Conservation (phyloP, 2,888 invertebrate species). For the Vannuccia rotundouncinata region DNA sequence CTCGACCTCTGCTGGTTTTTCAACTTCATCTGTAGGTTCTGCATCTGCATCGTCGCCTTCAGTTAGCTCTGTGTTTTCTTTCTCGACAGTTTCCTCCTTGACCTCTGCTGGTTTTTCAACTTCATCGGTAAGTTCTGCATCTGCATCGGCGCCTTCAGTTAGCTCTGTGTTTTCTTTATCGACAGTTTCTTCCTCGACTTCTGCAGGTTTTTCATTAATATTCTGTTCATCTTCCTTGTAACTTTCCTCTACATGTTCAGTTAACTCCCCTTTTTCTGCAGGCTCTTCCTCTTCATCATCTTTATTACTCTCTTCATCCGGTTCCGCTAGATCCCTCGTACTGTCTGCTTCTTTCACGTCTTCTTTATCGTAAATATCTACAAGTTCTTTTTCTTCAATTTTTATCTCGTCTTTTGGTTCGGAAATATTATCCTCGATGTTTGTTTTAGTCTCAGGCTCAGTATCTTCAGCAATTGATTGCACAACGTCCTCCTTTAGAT, state of each 20-base stretch:
- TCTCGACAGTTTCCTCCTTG: conserved; percentile 6
- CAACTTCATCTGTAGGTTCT: background rate
- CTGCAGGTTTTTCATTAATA: conserved; percentile 30
- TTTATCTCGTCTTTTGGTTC: too few relatives aligned
- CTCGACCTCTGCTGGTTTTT: background rate
- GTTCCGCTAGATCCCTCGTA: background rate
- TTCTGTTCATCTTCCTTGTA: background rate
- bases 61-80: background rate
- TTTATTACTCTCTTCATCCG: conserved; percentile 30
- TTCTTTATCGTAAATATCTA: too few relatives aligned
- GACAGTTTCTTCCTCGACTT: conserved; percentile 3
- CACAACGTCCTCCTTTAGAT: too few relatives aligned
- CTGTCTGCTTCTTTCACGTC: too few relatives aligned
- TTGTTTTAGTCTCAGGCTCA: too few relatives aligned
- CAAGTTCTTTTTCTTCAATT: too few relatives aligned
- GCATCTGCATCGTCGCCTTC: conserved; percentile 14
- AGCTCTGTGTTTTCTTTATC: background rate
- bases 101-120: background rate
- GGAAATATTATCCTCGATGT: too few relatives aligned
- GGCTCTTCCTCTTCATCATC: conserved; percentile 31
- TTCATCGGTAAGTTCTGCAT: background rate
- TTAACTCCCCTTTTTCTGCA: conserved; percentile 4
- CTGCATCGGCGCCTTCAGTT: conserved; percentile 20
- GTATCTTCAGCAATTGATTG: too few relatives aligned
- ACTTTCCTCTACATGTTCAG: conserved; percentile 36